A percentile compares a stretch with the other conserved stretches of the same genome.
Evolutionary conservation across 1,140 invertebrate species (phyloP).

Genomic region (Philopotamus ludificatus): DNA sequence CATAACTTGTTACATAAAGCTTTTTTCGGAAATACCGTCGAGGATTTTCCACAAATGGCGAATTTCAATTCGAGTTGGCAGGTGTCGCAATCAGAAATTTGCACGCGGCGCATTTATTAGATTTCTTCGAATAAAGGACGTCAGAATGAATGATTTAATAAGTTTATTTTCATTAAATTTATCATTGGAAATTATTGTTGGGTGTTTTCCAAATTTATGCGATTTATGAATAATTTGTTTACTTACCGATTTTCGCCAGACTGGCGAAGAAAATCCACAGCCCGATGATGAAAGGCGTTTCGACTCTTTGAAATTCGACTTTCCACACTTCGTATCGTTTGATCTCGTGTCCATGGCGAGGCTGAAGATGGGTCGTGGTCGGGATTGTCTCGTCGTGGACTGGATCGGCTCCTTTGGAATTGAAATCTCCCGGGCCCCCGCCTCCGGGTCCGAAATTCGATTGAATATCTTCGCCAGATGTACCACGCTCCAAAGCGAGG

Average conservation of each 20-base stretch:
- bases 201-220: no score
- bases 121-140: no score
- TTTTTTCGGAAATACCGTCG: not conserved
- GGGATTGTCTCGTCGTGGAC: constrained; percentile 43
- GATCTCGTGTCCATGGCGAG: constrained; percentile 42
- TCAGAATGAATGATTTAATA: no score
- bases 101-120: no score
- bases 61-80: not conserved
- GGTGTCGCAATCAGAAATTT: not conserved
- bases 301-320: constrained; percentile 84
- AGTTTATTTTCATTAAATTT: no score
- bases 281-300: constrained; percentile 90
- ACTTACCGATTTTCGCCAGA: constrained; percentile 89
- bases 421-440: constrained; percentile 50
- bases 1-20: no score
- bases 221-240: no score
- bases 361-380: constrained; percentile 8
- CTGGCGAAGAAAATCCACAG: constrained; percentile 94
- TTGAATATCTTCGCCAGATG: not conserved
- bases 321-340: constrained; percentile 71
- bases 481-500: constrained; percentile 12
- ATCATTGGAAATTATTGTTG: no score
- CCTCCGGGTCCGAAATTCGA: constrained; percentile 50
- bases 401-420: constrained; percentile 42
- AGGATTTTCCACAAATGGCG: not conserved